Conservation (phyloP, 2,113 vertebrate species). For the Emydocephalus ijimae region DNA sequence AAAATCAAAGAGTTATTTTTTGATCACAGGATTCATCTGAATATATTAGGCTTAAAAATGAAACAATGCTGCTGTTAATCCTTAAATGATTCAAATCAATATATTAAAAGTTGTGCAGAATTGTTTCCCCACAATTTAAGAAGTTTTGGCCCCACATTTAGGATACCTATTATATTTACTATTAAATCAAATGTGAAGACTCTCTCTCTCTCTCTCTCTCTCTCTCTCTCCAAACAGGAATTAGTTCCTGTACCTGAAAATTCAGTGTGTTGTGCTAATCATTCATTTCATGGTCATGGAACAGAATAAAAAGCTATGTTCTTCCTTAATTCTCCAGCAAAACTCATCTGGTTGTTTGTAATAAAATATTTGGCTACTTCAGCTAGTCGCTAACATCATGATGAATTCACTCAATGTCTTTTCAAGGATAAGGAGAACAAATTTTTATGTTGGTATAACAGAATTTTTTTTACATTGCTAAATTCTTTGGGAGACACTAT, state of each 20-base stretch:
- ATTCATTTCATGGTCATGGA: background rate
- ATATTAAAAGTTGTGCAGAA: background rate
- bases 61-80: background rate
- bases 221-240: too few species aligned
- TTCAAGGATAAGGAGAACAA: background rate
- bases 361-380: background rate
- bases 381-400: background rate
- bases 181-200: background rate
- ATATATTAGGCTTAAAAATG: background rate
- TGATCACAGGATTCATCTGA: background rate
- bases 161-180: background rate
- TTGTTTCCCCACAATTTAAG: background rate
- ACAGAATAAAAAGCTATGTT: background rate
- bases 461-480: background rate
- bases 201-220: too few species aligned
- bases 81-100: background rate
- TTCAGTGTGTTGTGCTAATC: background rate
- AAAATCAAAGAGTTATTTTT: background rate
- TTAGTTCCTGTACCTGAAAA: too few species aligned
- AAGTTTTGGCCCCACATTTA: background rate
- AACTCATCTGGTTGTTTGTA: background rate
- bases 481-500: background rate
- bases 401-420: background rate
- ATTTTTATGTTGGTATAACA: background rate
- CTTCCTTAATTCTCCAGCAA: background rate